Base-by-base conservation (phyloP, 2,797 vertebrate genomes). In the Propithecus perrieri region DNA sequence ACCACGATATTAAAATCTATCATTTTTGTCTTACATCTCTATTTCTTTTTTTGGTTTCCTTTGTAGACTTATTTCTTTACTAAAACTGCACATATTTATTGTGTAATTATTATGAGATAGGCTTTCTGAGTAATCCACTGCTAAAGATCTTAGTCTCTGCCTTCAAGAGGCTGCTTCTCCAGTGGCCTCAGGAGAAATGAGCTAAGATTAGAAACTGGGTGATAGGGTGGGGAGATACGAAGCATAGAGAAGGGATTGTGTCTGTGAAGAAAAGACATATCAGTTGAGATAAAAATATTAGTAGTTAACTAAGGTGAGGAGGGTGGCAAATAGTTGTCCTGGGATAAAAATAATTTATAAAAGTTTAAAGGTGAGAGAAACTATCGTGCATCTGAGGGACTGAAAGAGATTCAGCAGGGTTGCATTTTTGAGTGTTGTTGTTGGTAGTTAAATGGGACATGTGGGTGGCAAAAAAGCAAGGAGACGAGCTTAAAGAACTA, bases 121-220 rank as follows among this genome's bases (percentile, higher is more conserved):
- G 9, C 3, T 89, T 79, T 80, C 72, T 57, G 13, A 59, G 7
- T 13, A 76, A 61, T 53, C 41, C 6, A 43, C 18, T 79, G 14
- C 50, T 18, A 30, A 63, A 33, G 24, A 94, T 33, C 13, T 22
- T 4, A 78, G 33, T 22, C n/a, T 97, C 28, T 13, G 6, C 3
- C 4, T 11, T 88, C 22, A 30, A 28, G 38, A 59, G 18, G 14
- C 22, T 79, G 9, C 8, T 4, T 71, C 9, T 43, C 4, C n/a
- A 33, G 15, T 55, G 20, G 5, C 22, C 28, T 17, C 14, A 50
- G 6, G 13, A 50, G 17, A 63, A 87, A 41, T 35, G 4, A 67
- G 20, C 2, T 43, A 30, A 26, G 9, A 6, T 33, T 30, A 2
- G 0, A 38, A 18, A 10, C 17, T 13, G 0, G 0, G 33, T 41